phyloP scores from a whole-genome alignment of 2,888 invertebrate species.

The Clitarchus hookeri region DNA sequence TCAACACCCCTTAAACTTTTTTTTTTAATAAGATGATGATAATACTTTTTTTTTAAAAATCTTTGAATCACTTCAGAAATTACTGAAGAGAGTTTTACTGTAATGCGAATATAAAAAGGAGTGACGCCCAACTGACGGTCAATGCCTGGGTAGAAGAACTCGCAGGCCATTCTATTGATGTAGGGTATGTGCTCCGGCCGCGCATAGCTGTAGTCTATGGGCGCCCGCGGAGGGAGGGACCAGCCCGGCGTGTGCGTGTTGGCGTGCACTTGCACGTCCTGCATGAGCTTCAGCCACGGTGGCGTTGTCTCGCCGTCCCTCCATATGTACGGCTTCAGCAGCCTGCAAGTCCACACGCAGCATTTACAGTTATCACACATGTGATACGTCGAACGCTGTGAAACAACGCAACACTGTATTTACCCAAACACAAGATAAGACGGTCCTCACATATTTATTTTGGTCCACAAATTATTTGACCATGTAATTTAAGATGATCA shows the following conservation, averaged over 20 bases:
- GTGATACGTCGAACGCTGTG: neutral
- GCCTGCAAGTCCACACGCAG: conserved; percentile 51
- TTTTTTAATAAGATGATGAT: no score
- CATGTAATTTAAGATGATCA: no score
- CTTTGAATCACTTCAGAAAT: no score
- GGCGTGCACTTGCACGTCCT: conserved; percentile 64
- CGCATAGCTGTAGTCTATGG: conserved; percentile 86
- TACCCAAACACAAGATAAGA: no score
- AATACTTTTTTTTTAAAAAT: no score
- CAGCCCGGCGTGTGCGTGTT: conserved; percentile 52
- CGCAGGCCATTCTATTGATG: conserved; percentile 79
- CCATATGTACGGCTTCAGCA: conserved; percentile 83
- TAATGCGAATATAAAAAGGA: no score
- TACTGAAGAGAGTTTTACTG: no score
- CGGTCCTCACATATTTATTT: no score
- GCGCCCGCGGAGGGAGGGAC: conserved; percentile 58
- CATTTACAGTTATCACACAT: neutral
- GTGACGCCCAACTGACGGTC: conserved; percentile 68
- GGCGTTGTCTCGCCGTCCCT: conserved; percentile 70
- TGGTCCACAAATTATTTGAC: no score
- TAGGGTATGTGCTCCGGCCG: conserved; percentile 86
- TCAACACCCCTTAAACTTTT: no score
- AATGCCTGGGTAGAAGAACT: conserved; percentile 91
- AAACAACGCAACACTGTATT: no score
- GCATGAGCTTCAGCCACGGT: conserved; percentile 71